A percentile compares a stretch with the other conserved stretches of the same genome.
Conservation (phyloP, 1,140 invertebrate genomes). For the Pseudomyrmex concolor region DNA sequence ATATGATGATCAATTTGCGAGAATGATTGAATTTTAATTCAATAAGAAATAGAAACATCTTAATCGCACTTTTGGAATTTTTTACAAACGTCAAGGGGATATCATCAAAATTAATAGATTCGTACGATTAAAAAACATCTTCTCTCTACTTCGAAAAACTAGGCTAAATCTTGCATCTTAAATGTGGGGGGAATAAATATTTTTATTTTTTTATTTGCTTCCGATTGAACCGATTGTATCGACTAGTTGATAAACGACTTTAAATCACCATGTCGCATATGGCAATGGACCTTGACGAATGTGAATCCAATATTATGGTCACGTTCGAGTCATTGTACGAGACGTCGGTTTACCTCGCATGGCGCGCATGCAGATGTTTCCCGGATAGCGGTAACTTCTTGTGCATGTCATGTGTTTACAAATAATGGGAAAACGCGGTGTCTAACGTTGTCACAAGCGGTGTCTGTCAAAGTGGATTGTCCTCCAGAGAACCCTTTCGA, state of each 20-base stretch:
- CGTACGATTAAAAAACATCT: not conserved
- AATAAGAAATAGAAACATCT: no score
- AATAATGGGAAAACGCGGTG: conserved; percentile 63
- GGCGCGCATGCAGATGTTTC: conserved; percentile 62
- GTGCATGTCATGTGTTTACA: conserved; percentile 58
- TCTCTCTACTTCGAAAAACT: no score
- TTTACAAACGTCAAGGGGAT: not conserved
- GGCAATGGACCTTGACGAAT: conserved; percentile 55
- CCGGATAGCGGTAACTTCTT: conserved; percentile 61
- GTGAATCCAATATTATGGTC: conserved; percentile 64
- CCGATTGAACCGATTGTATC: not conserved
- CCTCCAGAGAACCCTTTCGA: conserved; percentile 23
- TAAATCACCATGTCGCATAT: conserved; percentile 5
- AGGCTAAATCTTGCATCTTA: no score
- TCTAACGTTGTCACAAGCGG: not conserved
- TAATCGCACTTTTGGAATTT: not conserved
- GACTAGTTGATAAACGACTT: conserved; percentile 24
- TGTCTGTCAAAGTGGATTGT: not conserved
- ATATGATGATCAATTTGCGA: no score
- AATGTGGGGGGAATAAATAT: not conserved
- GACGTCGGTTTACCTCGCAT: conserved; percentile 52
- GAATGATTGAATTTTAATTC: no score
- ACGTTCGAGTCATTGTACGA: conserved; percentile 67
- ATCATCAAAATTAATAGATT: not conserved
- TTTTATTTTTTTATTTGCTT: not conserved